These are phyloP conservation scores for Orthosia cruda DNA, from an alignment of 2,888 invertebrate species.

Conservation along the genomic window DNA sequence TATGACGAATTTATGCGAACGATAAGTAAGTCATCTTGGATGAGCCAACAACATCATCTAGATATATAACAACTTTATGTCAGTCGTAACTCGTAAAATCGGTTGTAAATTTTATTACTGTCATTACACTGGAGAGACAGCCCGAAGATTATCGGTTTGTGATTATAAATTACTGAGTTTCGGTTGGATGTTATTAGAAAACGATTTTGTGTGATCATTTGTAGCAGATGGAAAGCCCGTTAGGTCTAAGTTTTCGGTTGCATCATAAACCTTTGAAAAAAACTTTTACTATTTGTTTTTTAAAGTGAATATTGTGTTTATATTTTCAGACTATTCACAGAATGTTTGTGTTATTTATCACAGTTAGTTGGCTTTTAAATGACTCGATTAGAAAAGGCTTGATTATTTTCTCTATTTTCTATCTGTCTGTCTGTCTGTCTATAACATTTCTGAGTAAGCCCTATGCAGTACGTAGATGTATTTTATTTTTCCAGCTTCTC, in stretches of 20 bases:
- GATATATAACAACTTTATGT: conserved; percentile 72
- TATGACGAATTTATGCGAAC: conserved; percentile 63
- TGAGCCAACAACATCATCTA: conserved; percentile 65
- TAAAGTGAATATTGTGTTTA: too few relatives aligned
- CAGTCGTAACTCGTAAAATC: conserved; percentile 72
- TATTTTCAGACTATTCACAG: neutral
- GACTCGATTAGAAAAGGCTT: neutral
- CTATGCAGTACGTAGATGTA: neutral
- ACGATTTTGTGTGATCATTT: conserved; percentile 31
- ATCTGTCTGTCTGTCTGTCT: neutral
- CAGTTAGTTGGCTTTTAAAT: conserved; percentile 8
- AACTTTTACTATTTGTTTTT: too few relatives aligned
- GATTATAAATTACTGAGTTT: conserved; percentile 65
- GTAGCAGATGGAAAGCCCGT: conserved; percentile 9
- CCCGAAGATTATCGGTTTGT: conserved; percentile 63
- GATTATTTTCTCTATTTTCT: neutral
- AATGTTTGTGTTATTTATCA: conserved; percentile 1
- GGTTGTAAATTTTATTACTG: conserved; percentile 76
- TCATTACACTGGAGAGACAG: conserved; percentile 61
- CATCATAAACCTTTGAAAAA: neutral
- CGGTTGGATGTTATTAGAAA: conserved; percentile 32
- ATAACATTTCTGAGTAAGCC: neutral
- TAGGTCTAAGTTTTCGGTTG: conserved; percentile 6
- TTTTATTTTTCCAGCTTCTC: neutral
- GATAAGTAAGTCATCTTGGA: conserved; percentile 65